Evolutionary conservation across 2,797 vertebrate species (phyloP), one percentile per base, ranked within the genome.

Genomic region (Falco naumanni): DNA sequence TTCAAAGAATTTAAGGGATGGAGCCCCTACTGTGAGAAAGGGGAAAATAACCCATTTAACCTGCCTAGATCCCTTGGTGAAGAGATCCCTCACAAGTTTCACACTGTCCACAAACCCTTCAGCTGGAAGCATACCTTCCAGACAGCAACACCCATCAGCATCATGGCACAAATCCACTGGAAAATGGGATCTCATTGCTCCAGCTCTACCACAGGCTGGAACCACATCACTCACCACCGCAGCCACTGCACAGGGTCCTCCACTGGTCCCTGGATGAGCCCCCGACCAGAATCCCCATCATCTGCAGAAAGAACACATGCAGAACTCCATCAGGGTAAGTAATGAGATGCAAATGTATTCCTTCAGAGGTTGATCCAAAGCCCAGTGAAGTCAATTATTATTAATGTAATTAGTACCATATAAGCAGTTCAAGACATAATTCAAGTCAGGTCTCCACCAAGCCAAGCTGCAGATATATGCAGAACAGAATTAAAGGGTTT

Each of bases 271-370:
- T 26, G 20, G 45, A 53, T 0, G 1, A 66, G 71, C 24, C 53
- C 24, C 37, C 1, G 0, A 22, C 51, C 69, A 41, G 22, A 15
- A 45, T 53, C 57, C 43, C 43, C 63, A 45, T 45, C 48, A 25
- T 39, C 25, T 41, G 34, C 69, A 77, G 60, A 71, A 65, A 51
- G 17, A 85, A 5, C 41, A 85, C 71, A 54, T 2, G 33, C 78
- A 90, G n/a, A 89, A 37, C 86, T 87, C 85, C 81, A 63, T 56
- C 43, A 81, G 90, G 34, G 34, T 33, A 53, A 78, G 31, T 78
- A 95, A 97, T 68, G 82, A 95, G 87, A 96, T 94, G 95, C 70
- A 96, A 96, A 96, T 92, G 14, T 85, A 96, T 96, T 94, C 95
- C 21, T 85, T 89, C 82, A 54, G 93, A 93, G 89, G 75, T 48